A percentile compares a stretch with the other conserved stretches of the same genome.
Evolutionary conservation across 2,888 invertebrate species (phyloP).

Genomic region (Leuctra nigra): DNA sequence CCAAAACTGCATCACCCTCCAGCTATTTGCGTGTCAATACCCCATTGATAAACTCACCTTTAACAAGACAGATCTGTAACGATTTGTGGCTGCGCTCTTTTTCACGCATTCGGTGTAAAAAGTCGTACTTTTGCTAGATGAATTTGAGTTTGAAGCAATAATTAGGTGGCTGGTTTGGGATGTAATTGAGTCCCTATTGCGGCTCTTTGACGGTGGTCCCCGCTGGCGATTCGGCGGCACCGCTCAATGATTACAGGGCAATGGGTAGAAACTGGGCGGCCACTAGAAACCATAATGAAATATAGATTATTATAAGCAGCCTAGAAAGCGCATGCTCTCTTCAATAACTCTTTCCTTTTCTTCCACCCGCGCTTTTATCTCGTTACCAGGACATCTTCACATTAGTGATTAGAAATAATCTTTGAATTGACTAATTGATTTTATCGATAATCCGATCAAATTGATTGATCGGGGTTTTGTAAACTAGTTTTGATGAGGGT

Average conservation of each 20-base stretch:
- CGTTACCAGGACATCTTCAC: too few species aligned
- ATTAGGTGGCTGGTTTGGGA: slow-evolving; percentile 15
- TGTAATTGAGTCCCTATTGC: background rate
- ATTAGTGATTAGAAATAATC: too few species aligned
- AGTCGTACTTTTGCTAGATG: background rate
- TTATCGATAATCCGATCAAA: too few species aligned
- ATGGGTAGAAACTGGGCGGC: slow-evolving; percentile 1
- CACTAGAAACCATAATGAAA: slow-evolving; percentile 14
- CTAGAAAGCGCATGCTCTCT: too few species aligned
- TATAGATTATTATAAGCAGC: slow-evolving; percentile 17
- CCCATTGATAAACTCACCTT: background rate
- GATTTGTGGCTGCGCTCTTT: background rate
- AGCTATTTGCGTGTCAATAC: slow-evolving; percentile 2
- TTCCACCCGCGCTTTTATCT: too few species aligned
- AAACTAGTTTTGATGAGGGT: too few species aligned
- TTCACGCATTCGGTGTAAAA: slow-evolving; percentile 7
- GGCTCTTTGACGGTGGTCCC: slow-evolving; percentile 14
- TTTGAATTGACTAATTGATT: too few species aligned
- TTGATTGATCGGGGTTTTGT: too few species aligned
- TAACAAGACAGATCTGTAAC: slow-evolving; percentile 6
- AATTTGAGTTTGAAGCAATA: slow-evolving; percentile 15
- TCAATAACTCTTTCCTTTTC: too few species aligned
- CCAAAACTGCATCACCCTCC: background rate
- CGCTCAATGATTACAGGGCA: slow-evolving; percentile 6
- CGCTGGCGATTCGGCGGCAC: background rate